Percentiles rank a stretch among this genome's conserved stretches.
Evolutionary conservation across 1,140 invertebrate species (phyloP).

Genomic region (Anastrepha obliqua): DNA sequence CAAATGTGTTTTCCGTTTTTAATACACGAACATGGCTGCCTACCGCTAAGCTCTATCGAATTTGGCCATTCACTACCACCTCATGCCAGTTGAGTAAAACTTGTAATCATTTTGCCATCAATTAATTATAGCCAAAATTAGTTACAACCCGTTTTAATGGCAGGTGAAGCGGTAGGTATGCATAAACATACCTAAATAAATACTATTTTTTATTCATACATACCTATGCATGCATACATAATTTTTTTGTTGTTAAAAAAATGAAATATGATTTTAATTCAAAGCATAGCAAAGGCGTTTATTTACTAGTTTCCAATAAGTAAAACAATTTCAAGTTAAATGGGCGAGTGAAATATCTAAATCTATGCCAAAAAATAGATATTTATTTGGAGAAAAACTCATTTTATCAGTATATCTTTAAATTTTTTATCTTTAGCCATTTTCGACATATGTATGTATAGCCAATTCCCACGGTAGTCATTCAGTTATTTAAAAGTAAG

Average conservation of each 20-base stretch:
- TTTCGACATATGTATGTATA: no score
- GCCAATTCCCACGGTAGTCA: background rate
- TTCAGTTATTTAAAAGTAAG: background rate
- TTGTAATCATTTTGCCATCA: background rate
- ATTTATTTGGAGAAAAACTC: no score
- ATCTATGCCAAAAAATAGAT: no score
- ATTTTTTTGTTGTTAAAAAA: background rate
- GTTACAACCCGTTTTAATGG: background rate
- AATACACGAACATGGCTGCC: no score
- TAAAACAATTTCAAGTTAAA: background rate
- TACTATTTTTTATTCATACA: no score
- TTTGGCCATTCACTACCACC: background rate
- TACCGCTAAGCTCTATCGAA: background rate
- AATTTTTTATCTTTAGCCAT: background rate
- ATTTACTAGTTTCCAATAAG: background rate
- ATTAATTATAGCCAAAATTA: constrained; percentile 37
- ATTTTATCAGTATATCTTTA: background rate
- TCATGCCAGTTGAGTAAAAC: background rate
- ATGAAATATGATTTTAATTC: background rate
- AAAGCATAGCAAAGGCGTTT: background rate
- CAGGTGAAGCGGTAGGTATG: background rate
- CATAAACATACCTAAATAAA: background rate
- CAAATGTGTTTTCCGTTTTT: no score
- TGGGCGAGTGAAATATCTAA: background rate
- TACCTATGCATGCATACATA: no score